Percentiles rank a stretch among this genome's conserved stretches.
These are phyloP conservation scores for Ammodytes dubius DNA, from an alignment of 2,113 vertebrate species.

Conservation along the genomic window DNA sequence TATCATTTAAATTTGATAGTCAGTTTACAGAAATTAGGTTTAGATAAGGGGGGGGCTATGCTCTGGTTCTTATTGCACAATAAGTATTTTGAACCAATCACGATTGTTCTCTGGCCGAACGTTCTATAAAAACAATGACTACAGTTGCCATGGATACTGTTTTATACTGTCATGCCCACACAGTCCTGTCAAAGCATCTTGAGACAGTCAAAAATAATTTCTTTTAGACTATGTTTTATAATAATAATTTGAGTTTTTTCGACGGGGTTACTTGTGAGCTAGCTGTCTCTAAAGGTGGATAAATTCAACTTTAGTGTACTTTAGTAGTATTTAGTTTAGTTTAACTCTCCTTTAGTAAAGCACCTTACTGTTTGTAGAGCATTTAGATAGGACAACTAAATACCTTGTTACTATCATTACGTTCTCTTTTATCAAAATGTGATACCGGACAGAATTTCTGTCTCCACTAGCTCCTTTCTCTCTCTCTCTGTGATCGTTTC, in stretches of 20 bases:
- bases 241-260: neutral
- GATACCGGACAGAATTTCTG: slow-evolving; percentile 8
- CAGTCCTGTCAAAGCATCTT: too few species aligned
- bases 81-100: too few species aligned
- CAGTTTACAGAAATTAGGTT: too few species aligned
- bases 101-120: too few species aligned
- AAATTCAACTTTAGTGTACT: neutral
- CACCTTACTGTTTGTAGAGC: neutral
- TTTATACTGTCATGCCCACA: too few species aligned
- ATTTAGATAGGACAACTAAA: slow-evolving; percentile 1
- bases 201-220: too few species aligned
- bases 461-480: slow-evolving; percentile 48
- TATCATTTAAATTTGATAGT: too few species aligned
- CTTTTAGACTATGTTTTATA: too few species aligned
- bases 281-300: neutral
- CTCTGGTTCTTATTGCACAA: too few species aligned
- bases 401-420: neutral
- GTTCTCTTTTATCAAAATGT: neutral
- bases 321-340: neutral
- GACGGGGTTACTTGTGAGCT: neutral
- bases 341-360: neutral
- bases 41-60: too few species aligned
- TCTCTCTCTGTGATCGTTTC: slow-evolving; percentile 55
- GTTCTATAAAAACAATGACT: too few species aligned
- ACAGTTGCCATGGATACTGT: too few species aligned